Conservation (phyloP, 2,888 invertebrate genomes). For the Lamellibrachia satsuma region DNA sequence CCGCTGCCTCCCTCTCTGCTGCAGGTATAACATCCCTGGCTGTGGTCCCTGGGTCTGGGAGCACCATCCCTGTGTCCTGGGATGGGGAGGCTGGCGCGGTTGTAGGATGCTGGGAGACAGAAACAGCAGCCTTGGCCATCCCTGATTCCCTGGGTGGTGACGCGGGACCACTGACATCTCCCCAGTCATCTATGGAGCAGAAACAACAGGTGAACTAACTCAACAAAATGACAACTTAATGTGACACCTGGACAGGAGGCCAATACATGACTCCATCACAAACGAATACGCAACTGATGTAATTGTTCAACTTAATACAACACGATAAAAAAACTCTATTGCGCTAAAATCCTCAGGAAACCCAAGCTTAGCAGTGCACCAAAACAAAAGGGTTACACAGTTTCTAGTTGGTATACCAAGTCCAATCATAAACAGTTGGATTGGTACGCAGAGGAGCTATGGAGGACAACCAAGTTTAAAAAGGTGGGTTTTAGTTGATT, state of each 20-base stretch:
- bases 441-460: too few species aligned
- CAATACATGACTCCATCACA: neutral
- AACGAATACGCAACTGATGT: neutral
- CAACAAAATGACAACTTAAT: neutral
- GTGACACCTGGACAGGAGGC: neutral
- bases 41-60: neutral
- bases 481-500: too few species aligned
- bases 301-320: neutral
- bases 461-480: too few species aligned
- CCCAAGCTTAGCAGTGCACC: too few species aligned
- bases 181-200: conserved; percentile 28
- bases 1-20: neutral
- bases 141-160: conserved; percentile 33
- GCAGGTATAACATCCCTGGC: neutral
- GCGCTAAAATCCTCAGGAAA: too few species aligned
- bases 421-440: too few species aligned
- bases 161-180: conserved; percentile 27
- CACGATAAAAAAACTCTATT: too few species aligned
- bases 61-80: neutral
- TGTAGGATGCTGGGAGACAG: conserved; percentile 78
- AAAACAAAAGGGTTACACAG: too few species aligned
- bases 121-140: conserved; percentile 42
- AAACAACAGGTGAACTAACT: neutral
- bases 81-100: conserved; percentile 68
- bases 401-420: too few species aligned